These are phyloP conservation scores for Drosophila prolongata DNA, from an alignment of 2,888 invertebrate genomes.

Conservation along the genomic window DNA sequence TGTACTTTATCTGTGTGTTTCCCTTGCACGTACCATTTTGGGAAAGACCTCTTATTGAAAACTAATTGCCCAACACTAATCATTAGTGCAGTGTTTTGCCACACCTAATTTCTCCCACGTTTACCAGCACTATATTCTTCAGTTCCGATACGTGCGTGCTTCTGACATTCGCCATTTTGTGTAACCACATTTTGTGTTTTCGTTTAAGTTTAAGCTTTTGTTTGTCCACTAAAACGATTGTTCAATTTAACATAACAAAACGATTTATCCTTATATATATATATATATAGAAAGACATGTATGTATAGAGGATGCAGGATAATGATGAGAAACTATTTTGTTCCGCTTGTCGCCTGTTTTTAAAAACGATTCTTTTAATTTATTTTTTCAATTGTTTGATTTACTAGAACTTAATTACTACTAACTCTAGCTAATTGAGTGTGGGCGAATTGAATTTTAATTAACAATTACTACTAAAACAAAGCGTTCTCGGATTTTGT, in stretches of 20 bases:
- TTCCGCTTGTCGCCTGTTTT: slow-evolving; percentile 85
- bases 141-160: slow-evolving; percentile 35
- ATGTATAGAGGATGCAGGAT: slow-evolving; percentile 46
- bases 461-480: slow-evolving; percentile 39
- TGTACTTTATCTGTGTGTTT: slow-evolving; percentile 30
- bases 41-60: slow-evolving; percentile 17
- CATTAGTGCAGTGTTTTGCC: slow-evolving; percentile 27
- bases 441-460: slow-evolving; percentile 36
- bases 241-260: slow-evolving; percentile 36
- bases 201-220: slow-evolving; percentile 28
- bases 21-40: slow-evolving; percentile 41
- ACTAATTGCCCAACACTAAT: slow-evolving; percentile 45
- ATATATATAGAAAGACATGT: slow-evolving; percentile 34
- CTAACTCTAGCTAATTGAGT: slow-evolving; percentile 69
- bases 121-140: slow-evolving; percentile 18
- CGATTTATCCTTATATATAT: slow-evolving; percentile 31
- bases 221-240: slow-evolving; percentile 40
- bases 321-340: slow-evolving; percentile 82
- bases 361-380: slow-evolving; percentile 53
- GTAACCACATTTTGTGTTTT: slow-evolving; percentile 19
- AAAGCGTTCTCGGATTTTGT: slow-evolving; percentile 25
- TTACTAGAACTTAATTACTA: slow-evolving; percentile 53
- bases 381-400: slow-evolving; percentile 47
- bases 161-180: slow-evolving; percentile 28
- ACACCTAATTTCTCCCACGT: slow-evolving; percentile 25